Base-by-base conservation (phyloP, 2,888 invertebrate species). In the Conops quadrifasciatus region DNA sequence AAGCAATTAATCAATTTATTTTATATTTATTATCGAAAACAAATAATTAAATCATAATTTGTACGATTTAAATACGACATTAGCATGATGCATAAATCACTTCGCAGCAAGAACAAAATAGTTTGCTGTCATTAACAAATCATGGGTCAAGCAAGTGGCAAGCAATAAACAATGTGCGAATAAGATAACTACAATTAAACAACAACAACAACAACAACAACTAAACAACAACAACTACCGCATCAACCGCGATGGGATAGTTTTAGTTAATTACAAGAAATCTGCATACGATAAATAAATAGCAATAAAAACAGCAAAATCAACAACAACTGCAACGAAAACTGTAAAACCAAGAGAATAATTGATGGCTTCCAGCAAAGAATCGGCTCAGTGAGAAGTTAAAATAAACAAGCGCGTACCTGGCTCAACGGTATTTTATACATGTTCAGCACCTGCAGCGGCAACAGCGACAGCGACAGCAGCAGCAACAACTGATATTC, bases 31-130 rank as follows among this genome's bases (percentile, higher is more conserved):
- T 56, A 58, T 36, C 9, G 36, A 28, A 58, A 28, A 26, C 28
- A 58, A 58, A 58, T 63, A 63, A 19, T 28, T 30, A 68, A 49
- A 26, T 68, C 51, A 68, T 72, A 72, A 76, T 76, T 72, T 71
- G 80, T 79, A 79, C 79, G 76, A 79, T 80, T 82, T 81, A 83
- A 83, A 81, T 81, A 79, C 79, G 80, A 80, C 79, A 78, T 80
- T 82, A 80, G 80, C 77, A 74, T 78, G 77, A 78, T 78, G 77
- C 78, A 82, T 82, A 83, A 82, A 82, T 82, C 82, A 81, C 79
- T 75, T 36, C 71, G 71, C 49, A 28, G 19, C n/a, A 36, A 36
- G 36, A 36, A 36, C 36, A 36, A 36, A 36, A 36, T 16, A 24
- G 67, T 60, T 21, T 56, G n/a, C 45, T 77, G 76, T 76, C 73